These are phyloP conservation scores for Schizaphis graminum DNA, from an alignment of 2,888 invertebrate species.

Conservation along the genomic window DNA sequence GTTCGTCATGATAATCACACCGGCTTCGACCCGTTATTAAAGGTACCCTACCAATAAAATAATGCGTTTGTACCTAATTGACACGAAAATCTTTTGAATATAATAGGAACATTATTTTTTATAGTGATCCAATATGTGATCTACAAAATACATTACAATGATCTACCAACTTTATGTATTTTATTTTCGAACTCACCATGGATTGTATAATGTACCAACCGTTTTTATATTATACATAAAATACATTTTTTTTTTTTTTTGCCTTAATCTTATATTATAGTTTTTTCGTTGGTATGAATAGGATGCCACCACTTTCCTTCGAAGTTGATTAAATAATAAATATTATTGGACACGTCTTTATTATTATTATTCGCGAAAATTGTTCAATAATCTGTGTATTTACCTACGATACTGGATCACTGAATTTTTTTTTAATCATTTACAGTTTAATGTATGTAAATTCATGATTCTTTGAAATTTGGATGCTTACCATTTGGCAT, in stretches of 20 bases:
- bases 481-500: background rate
- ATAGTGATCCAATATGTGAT: background rate
- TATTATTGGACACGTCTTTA: background rate
- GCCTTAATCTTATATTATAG: background rate
- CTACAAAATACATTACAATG: background rate
- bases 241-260: background rate
- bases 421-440: background rate
- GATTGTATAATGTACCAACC: too few relatives aligned
- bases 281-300: background rate
- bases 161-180: background rate
- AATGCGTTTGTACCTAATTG: background rate
- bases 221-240: too few relatives aligned
- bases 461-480: background rate
- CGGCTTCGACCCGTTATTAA: background rate
- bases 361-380: background rate
- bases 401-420: background rate
- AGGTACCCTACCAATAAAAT: background rate
- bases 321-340: background rate
- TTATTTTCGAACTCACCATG: background rate
- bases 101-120: background rate
- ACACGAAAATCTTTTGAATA: background rate
- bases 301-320: accelerated
- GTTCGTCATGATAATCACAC: background rate
- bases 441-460: background rate
- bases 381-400: background rate